Percentiles rank a stretch among this genome's conserved stretches.
Conservation (phyloP, 1,140 invertebrate species). For the Zaprionus vittiger region DNA sequence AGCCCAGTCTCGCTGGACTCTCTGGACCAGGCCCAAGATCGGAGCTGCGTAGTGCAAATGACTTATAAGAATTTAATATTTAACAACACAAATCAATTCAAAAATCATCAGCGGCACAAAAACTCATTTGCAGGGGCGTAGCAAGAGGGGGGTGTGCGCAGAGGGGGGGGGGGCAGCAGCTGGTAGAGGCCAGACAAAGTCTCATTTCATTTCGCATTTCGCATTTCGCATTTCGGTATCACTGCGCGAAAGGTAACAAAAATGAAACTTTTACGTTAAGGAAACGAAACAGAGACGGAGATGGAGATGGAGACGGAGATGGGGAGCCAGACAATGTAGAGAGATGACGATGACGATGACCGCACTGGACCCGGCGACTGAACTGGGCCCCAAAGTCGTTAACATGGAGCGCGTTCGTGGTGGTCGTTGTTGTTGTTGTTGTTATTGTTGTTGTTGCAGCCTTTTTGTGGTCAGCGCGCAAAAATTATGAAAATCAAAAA, state of each 20-base stretch:
- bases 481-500: constrained; percentile 82
- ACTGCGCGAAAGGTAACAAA: constrained; percentile 73
- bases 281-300: constrained; percentile 48
- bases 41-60: constrained; percentile 68
- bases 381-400: constrained; percentile 63
- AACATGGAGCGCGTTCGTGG: constrained; percentile 64
- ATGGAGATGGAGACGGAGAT: constrained; percentile 38
- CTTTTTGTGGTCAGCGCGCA: constrained; percentile 77
- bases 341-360: constrained; percentile 22
- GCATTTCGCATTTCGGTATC: constrained; percentile 58
- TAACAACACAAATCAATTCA: constrained; percentile 84
- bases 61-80: constrained; percentile 84
- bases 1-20: neutral
- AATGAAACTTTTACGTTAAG: constrained; percentile 78
- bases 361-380: neutral
- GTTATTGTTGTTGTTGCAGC: constrained; percentile 47
- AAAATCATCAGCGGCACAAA: constrained; percentile 76
- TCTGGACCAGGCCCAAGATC: constrained; percentile 16
- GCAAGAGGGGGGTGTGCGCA: neutral
- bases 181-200: constrained; percentile 62
- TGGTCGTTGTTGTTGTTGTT: constrained; percentile 48
- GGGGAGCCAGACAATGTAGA: neutral
- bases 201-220: constrained; percentile 71
- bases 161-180: neutral
- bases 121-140: constrained; percentile 71